Evolutionary conservation across 2,888 invertebrate species (phyloP).

Genomic region (Onthophagus sagittarius): DNA sequence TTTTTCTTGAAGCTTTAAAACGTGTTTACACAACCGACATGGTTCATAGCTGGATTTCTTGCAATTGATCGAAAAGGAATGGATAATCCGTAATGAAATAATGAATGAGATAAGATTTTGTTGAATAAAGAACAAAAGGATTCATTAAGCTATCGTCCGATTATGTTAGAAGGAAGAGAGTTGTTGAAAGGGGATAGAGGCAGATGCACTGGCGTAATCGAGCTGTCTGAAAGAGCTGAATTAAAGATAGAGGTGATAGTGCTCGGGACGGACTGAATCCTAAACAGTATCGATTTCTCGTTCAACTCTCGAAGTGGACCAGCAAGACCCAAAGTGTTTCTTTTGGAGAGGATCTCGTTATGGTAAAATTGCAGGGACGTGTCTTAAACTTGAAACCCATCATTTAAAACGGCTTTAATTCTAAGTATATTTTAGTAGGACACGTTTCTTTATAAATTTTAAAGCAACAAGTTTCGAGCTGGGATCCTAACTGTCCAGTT

Average conservation of each 20-base stretch:
- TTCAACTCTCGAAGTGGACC: background rate
- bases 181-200: background rate
- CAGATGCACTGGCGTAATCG: slow-evolving; percentile 29
- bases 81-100: background rate
- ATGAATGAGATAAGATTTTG: background rate
- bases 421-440: too few relatives aligned
- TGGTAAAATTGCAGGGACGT: background rate
- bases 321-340: background rate
- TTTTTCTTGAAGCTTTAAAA: background rate
- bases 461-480: slow-evolving; percentile 28
- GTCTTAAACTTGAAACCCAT: background rate
- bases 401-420: background rate
- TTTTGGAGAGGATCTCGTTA: background rate
- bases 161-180: background rate
- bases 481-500: slow-evolving; percentile 23
- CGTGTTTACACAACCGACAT: background rate
- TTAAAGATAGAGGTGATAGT: slow-evolving; percentile 34
- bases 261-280: slow-evolving; percentile 28
- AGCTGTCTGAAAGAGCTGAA: slow-evolving; percentile 33
- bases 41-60: too few relatives aligned
- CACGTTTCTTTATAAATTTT: background rate
- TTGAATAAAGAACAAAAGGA: background rate
- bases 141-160: background rate
- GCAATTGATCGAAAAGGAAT: background rate
- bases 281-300: slow-evolving; percentile 30